phyloP scores from a whole-genome alignment of 2,888 invertebrate species.

The Tetropium fuscum region DNA sequence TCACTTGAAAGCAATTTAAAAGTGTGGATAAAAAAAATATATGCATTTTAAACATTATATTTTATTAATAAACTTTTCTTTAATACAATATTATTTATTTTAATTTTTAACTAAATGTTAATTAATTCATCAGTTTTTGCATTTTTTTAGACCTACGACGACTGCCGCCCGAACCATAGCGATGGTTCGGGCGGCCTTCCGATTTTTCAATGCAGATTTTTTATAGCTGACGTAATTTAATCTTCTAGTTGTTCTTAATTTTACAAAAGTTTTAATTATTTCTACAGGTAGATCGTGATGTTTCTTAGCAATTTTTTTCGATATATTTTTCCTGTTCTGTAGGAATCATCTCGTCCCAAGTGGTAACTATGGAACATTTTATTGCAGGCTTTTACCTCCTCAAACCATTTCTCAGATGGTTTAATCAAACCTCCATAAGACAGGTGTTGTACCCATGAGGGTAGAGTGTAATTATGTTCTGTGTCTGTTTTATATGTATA shows the following conservation, averaged over 20 bases:
- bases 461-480: constrained; percentile 1
- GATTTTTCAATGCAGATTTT: no score
- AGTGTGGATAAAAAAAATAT: no score
- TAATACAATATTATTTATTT: no score
- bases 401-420: neutral
- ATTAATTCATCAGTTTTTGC: no score
- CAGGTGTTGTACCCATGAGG: constrained; percentile 7
- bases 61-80: no score
- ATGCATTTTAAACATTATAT: no score
- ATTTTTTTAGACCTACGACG: no score
- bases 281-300: neutral
- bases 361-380: no score
- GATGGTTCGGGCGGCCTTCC: no score
- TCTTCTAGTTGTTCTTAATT: neutral
- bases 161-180: no score
- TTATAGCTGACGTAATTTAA: neutral
- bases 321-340: neutral
- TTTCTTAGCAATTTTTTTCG: neutral
- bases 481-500: neutral
- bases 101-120: no score
- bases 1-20: no score
- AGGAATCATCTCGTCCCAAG: neutral
- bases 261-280: neutral
- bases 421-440: constrained; percentile 14
- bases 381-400: neutral